Conservation (phyloP, 2,113 vertebrate species). For the Mus musculus region DNA sequence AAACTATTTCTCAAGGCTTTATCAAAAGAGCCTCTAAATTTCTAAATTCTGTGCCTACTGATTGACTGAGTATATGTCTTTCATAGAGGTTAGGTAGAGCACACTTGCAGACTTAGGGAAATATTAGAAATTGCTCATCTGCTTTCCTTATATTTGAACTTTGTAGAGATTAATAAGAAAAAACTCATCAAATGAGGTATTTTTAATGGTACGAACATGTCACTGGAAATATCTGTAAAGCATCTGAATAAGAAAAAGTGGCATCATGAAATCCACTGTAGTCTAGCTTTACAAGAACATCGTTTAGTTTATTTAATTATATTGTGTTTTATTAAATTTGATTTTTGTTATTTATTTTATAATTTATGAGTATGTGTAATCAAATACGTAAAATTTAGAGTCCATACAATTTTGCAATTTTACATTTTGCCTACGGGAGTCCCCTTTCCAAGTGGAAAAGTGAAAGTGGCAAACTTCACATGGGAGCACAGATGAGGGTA, state of each 20-base stretch:
- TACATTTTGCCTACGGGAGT: not conserved
- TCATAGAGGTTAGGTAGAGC: not conserved
- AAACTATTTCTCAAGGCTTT: conserved; percentile 2
- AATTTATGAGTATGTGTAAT: not conserved
- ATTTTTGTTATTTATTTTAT: not conserved
- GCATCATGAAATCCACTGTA: not conserved
- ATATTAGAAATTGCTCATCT: conserved; percentile 23
- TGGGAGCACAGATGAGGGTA: not conserved
- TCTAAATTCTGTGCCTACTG: not conserved
- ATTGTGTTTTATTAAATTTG: not conserved
- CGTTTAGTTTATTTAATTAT: not conserved
- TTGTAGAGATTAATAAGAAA: conserved; percentile 46
- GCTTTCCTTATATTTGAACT: conserved; percentile 20
- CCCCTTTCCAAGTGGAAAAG: not conserved
- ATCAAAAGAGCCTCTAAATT: not conserved
- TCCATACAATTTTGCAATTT: not conserved
- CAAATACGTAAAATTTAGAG: not conserved
- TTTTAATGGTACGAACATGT: not conserved
- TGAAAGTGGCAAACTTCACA: conserved; percentile 49
- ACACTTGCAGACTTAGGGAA: not conserved
- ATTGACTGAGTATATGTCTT: conserved; percentile 7
- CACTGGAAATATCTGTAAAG: conserved; percentile 30
- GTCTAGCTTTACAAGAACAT: not conserved
- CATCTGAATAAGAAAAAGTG: too few relatives aligned
- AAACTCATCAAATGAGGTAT: not conserved